These are phyloP conservation scores for Leucophora obtusa DNA, from an alignment of 2,888 invertebrate genomes.

Conservation along the genomic window DNA sequence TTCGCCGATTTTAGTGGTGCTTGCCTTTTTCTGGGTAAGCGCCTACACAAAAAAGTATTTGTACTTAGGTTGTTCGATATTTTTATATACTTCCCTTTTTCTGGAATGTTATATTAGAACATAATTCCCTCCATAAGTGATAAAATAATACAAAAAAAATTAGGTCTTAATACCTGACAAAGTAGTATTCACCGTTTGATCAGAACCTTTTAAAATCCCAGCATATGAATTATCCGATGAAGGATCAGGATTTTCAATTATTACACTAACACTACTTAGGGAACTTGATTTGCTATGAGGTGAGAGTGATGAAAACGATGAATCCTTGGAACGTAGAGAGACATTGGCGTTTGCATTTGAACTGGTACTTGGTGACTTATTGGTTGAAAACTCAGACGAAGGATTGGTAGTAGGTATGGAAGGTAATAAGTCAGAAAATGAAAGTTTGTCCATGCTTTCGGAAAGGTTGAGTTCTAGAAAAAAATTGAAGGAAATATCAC, in stretches of 20 bases:
- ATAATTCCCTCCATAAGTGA: slow-evolving; percentile 28
- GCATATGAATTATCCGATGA: slow-evolving; percentile 84
- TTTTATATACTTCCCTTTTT: no score
- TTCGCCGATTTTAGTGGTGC: no score
- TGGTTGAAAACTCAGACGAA: slow-evolving; percentile 39
- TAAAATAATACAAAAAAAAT: slow-evolving; percentile 47
- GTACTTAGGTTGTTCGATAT: no score
- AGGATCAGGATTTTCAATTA: slow-evolving; percentile 74
- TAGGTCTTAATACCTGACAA: slow-evolving; percentile 87
- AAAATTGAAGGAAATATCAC: background rate
- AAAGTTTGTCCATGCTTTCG: slow-evolving; percentile 71
- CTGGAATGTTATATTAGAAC: slow-evolving; percentile 15
- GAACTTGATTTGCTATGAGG: slow-evolving; percentile 57
- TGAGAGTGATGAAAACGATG: slow-evolving; percentile 30
- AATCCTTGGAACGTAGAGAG: slow-evolving; percentile 39
- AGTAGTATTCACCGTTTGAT: slow-evolving; percentile 84
- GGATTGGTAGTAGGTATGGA: slow-evolving; percentile 49
- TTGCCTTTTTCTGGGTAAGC: no score
- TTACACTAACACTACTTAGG: slow-evolving; percentile 69
- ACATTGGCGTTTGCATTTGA: slow-evolving; percentile 3
- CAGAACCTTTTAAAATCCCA: slow-evolving; percentile 90
- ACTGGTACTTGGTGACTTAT: background rate
- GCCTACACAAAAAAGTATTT: no score
- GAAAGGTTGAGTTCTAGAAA: slow-evolving; percentile 71
- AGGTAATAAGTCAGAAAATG: slow-evolving; percentile 69